Evolutionary conservation across 1,140 invertebrate species (phyloP), one percentile per base, ranked within the genome.

Genomic region (Papilio glaucus): DNA sequence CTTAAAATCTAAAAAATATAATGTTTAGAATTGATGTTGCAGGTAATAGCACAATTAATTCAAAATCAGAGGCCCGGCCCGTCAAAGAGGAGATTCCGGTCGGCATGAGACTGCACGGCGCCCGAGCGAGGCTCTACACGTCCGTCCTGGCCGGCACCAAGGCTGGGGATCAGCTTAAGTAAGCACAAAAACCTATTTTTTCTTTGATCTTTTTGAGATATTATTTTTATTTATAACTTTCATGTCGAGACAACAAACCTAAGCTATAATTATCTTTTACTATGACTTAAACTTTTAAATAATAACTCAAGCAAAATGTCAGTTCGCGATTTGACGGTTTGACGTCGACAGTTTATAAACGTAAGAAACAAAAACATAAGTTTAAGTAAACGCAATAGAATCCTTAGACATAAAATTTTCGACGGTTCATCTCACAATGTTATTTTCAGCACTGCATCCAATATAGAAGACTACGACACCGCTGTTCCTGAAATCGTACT

Each of bases 101-200:
- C 0, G 90, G 86, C 12, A 89, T 89, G 87, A 74, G 85, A 62
- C 75, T 92, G 49, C 88, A 90, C 67, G 88, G 87, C 0, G 79
- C 90, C 0, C 73, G 88, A 3, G 90, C 88, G 0, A 74, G 85
- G 26, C 82, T 90, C 0, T 90, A 92, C 75, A 92, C 90, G 2
- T 92, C 90, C 0, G 88, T 92, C 10, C 74, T 89, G 4, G 88
- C 88, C 5, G 85, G 85, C 21, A 81, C 80, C 33, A 85, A 76
- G 21, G 75, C 84, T 29, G 88, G 88, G 0, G 88, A 90, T 29
- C 88, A 89, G 53, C 68, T 85, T 7, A 84, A 89, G 89, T 91
- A 38, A 85, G 0, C 5, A 57, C 1, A 53, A 12, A 2, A 8
- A 24, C 24, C 12, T 13, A 53, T 24, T 12, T 24, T 10, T 7